These are phyloP conservation scores for Trachythela sp. DNA, from an alignment of 64 coral and sea anemone genomes.

Conservation along the genomic window DNA sequence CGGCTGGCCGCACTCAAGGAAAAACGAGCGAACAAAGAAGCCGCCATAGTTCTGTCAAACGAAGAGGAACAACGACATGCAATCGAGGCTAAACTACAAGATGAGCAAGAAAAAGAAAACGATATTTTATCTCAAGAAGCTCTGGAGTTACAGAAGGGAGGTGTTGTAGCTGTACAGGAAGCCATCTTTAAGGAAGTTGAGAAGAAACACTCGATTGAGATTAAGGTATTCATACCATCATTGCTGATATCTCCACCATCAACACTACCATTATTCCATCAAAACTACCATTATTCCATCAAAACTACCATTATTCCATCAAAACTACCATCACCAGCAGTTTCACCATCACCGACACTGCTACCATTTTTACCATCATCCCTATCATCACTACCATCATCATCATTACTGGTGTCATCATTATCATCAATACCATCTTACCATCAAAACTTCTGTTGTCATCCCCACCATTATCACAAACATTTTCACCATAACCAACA, in stretches of 20 bases:
- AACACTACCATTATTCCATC: too few relatives aligned
- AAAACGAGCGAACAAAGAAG: slow-evolving; percentile 38
- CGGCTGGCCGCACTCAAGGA: slow-evolving; percentile 85
- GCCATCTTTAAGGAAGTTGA: slow-evolving; percentile 88
- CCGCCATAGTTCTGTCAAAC: background rate
- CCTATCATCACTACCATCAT: too few relatives aligned
- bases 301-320: too few relatives aligned
- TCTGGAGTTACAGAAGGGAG: slow-evolving; percentile 77
- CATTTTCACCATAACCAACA: too few relatives aligned
- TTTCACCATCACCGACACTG: too few relatives aligned
- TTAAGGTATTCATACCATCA: slow-evolving; percentile 64
- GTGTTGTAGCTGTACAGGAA: slow-evolving; percentile 63
- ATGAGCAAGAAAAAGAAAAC: slow-evolving; percentile 58
- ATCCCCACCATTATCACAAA: too few relatives aligned
- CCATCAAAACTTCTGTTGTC: too few relatives aligned
- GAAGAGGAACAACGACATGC: background rate
- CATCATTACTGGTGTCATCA: too few relatives aligned
- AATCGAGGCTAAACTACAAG: slow-evolving; percentile 21
- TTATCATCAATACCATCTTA: too few relatives aligned
- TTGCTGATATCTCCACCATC: background rate
- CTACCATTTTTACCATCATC: too few relatives aligned
- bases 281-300: too few relatives aligned
- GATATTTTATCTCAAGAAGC: slow-evolving; percentile 46
- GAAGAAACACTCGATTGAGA: slow-evolving; percentile 80
- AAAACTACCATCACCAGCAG: too few relatives aligned